Conservation (phyloP, 2,113 vertebrate genomes). For the Loxodonta africana region DNA sequence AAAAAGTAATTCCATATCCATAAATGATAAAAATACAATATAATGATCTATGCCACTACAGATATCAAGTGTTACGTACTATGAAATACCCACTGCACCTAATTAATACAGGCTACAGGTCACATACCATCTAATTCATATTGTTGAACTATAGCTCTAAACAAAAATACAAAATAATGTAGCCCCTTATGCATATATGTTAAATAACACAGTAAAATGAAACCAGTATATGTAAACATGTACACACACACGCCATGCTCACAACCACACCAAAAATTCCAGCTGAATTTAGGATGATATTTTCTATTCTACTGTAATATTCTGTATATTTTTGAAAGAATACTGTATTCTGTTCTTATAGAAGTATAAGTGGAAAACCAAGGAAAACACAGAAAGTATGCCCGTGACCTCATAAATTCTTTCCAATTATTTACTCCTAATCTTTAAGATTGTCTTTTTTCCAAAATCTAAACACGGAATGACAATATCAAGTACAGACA, state of each 20-base stretch:
- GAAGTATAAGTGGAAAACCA: neutral
- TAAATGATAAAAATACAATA: neutral
- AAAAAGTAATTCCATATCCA: neutral
- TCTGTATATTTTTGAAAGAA: constrained; percentile 4
- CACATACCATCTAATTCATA: neutral
- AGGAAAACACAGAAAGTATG: neutral
- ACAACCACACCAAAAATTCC: neutral
- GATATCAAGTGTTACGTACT: neutral
- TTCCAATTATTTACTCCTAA: neutral
- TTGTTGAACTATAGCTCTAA: neutral
- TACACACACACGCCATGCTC: neutral
- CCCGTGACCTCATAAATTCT: neutral
- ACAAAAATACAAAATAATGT: neutral
- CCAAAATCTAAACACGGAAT: neutral
- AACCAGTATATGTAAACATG: neutral
- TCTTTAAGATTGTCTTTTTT: neutral
- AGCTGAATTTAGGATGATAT: neutral
- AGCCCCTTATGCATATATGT: neutral
- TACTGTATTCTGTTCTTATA: neutral
- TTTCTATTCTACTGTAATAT: neutral
- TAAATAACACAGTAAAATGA: neutral
- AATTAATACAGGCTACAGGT: neutral
- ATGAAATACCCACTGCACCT: neutral
- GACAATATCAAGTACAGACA: neutral
- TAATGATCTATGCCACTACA: neutral